phyloP scores from a whole-genome alignment of 2,113 vertebrate species.

The Aspidoscelis tigris region DNA sequence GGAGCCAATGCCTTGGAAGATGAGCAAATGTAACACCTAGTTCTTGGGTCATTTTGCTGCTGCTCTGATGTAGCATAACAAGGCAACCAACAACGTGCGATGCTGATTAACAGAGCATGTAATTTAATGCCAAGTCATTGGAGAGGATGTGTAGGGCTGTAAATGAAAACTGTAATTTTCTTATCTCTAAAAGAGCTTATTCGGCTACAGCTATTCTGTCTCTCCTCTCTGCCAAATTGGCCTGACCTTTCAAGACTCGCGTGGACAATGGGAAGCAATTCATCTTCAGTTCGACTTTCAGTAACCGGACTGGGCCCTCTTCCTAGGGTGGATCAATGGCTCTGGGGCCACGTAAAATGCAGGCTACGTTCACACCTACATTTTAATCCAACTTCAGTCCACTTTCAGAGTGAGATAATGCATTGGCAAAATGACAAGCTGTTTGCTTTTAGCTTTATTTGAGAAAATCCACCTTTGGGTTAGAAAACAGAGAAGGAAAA shows the following conservation, averaged over 20 bases:
- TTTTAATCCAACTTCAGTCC: too few species aligned
- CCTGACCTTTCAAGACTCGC: background rate
- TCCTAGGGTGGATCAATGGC: background rate
- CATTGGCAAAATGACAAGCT: too few species aligned
- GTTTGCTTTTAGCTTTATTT: too few species aligned
- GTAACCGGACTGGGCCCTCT: background rate
- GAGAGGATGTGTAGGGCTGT: conserved; percentile 50
- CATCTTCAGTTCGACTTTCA: background rate
- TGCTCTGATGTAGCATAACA: conserved; percentile 17
- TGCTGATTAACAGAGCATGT: conserved; percentile 46
- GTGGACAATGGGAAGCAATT: background rate
- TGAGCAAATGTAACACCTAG: background rate
- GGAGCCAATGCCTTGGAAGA: background rate
- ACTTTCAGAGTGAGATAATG: too few species aligned
- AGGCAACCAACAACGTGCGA: conserved; percentile 11
- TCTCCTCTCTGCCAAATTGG: background rate
- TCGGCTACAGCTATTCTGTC: conserved; percentile 13
- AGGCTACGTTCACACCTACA: background rate
- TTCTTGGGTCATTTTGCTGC: background rate
- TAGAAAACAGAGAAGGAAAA: too few species aligned
- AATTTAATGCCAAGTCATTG: conserved; percentile 63
- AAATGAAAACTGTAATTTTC: conserved; percentile 50
- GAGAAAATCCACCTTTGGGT: too few species aligned
- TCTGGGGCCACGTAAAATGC: fast-evolving
- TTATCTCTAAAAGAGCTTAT: conserved; percentile 42